A percentile compares a stretch with the other conserved stretches of the same genome.
These are phyloP conservation scores for Lasioglossum morio DNA, from an alignment of 2,888 invertebrate species.

Conservation along the genomic window DNA sequence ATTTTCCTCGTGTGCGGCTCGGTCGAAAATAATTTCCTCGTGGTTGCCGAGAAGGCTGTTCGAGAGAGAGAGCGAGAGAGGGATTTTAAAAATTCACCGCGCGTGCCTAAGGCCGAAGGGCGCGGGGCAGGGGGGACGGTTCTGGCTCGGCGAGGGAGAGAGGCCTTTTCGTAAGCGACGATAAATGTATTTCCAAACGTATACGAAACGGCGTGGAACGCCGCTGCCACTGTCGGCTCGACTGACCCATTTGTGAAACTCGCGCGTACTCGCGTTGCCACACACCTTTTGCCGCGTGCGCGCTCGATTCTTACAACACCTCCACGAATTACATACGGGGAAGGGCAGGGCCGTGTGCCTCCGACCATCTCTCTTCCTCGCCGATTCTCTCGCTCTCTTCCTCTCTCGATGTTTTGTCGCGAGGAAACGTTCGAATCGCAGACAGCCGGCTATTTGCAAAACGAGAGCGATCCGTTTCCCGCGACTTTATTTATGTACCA, in stretches of 20 bases:
- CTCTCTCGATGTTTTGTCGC: background rate
- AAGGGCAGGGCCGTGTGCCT: constrained; percentile 26
- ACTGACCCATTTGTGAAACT: constrained; percentile 83
- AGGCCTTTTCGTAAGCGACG: constrained; percentile 76
- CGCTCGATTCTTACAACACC: constrained; percentile 72
- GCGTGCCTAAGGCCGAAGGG: constrained; percentile 31
- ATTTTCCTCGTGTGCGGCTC: background rate
- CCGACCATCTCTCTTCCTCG: background rate
- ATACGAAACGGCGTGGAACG: constrained; percentile 63
- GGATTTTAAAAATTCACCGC: constrained; percentile 43
- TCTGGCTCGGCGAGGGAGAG: constrained; percentile 21
- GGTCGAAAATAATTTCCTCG: constrained; percentile 4
- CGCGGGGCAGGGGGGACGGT: background rate
- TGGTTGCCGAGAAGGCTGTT: background rate
- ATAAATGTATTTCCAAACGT: constrained; percentile 77
- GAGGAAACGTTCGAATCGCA: background rate
- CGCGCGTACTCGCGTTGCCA: constrained; percentile 75
- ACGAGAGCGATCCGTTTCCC: background rate
- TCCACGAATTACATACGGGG: constrained; percentile 68
- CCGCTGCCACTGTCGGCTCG: constrained; percentile 40
- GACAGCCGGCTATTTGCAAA: background rate
- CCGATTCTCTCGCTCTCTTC: background rate
- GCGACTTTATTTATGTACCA: background rate
- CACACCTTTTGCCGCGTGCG: constrained; percentile 69
- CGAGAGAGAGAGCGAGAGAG: background rate